These are phyloP conservation scores for Octomys mimax DNA, from an alignment of 2,797 vertebrate species.

Conservation along the genomic window DNA sequence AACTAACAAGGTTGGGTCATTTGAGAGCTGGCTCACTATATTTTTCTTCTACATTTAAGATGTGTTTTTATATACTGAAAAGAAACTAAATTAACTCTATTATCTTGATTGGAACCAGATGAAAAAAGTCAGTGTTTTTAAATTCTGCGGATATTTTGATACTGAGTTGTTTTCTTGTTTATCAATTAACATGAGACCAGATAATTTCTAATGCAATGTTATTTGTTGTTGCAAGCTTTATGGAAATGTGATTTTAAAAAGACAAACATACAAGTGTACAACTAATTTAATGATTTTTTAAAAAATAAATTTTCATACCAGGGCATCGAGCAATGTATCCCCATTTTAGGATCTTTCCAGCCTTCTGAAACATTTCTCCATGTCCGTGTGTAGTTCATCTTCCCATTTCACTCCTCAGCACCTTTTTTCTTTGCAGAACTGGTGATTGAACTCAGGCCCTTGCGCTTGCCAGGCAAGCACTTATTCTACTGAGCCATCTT, in stretches of 20 bases:
- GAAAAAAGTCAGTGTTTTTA: constrained; percentile 7
- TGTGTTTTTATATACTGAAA: background rate
- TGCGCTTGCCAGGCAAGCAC: no score
- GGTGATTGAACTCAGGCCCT: no score
- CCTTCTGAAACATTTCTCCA: background rate
- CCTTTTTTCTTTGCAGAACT: background rate
- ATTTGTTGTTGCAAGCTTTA: background rate
- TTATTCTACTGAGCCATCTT: no score
- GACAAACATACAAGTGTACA: background rate
- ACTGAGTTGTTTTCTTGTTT: background rate
- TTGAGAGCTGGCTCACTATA: constrained; percentile 48
- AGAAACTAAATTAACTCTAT: constrained; percentile 27
- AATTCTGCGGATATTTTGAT: background rate
- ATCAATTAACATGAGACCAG: background rate
- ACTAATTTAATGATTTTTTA: background rate
- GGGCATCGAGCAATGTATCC: background rate
- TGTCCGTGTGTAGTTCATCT: background rate
- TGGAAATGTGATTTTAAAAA: background rate
- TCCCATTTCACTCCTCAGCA: background rate
- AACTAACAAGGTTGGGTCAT: constrained; percentile 73
- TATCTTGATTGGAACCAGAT: constrained; percentile 43
- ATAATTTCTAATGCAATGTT: background rate
- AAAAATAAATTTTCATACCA: background rate
- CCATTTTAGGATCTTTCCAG: background rate
- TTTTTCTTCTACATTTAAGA: constrained; percentile 55